Percentiles rank a stretch among this genome's conserved stretches.
Conservation (phyloP, 2,888 invertebrate genomes). For the Calameuta idolon region DNA sequence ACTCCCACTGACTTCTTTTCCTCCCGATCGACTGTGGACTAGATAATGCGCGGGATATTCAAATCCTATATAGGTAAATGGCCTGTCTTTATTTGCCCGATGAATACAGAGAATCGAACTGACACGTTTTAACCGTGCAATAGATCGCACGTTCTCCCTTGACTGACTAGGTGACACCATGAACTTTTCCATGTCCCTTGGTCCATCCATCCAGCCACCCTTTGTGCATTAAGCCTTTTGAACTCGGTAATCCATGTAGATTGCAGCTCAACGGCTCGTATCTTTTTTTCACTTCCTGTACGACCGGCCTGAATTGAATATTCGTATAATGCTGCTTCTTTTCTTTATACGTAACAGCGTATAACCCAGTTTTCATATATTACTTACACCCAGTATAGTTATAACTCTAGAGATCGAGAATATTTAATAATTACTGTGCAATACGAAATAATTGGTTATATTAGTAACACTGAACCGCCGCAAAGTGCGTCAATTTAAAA, state of each 20-base stretch:
- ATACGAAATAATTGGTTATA: too few species aligned
- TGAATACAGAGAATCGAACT: background rate
- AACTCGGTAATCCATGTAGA: conserved; percentile 38
- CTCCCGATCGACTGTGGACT: background rate
- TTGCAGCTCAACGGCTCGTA: conserved; percentile 32
- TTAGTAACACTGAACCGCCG: too few species aligned
- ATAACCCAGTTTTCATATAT: background rate
- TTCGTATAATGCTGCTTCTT: background rate
- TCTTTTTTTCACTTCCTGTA: conserved; percentile 30
- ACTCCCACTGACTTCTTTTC: background rate
- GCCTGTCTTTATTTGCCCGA: background rate
- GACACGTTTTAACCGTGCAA: background rate
- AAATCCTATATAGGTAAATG: background rate
- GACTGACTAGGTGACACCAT: background rate
- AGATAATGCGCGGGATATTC: background rate
- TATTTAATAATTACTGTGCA: too few species aligned
- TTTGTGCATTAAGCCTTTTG: conserved; percentile 42
- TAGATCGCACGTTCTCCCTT: background rate
- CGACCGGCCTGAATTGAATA: conserved; percentile 40
- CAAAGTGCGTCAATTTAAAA: too few species aligned
- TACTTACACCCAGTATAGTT: too few species aligned
- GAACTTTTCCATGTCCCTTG: conserved; percentile 12
- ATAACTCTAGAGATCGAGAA: too few species aligned
- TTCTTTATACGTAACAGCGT: background rate
- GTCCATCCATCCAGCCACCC: conserved; percentile 24